Evolutionary conservation across 2,888 invertebrate genomes (phyloP), one percentile per base, ranked within the genome.

Genomic region (Asteroscopus sphinx): DNA sequence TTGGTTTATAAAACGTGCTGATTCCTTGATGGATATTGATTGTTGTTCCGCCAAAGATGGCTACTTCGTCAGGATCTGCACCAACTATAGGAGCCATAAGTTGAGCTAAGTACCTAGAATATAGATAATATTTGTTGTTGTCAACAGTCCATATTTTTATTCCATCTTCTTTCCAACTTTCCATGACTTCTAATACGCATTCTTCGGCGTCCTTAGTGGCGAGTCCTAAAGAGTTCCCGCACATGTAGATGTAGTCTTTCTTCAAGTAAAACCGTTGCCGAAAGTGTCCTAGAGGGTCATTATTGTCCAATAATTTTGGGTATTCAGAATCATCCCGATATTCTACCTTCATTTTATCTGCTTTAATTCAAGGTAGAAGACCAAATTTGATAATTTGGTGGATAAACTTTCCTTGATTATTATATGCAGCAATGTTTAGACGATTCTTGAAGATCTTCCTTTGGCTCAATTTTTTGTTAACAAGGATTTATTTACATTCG

Each of bases 151-250:
- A 93, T 12, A 93, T 83, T 40, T 87, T 85, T 0, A 93, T 80
- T 3, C 87, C 91, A 63, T 90, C 82, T 0, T 76, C 69, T 63
- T 91, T 93, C 93, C 93, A 93, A 30, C 72, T 76, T 6, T 86
- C 77, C 3, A 92, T 51, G 1, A 77, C 80, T 11, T 75, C 69
- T 7, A 83, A 28, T 0, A 87, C 64, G 3, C 76, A 65, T 42
- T 86, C 77, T 63, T 90, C 90, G 0, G 92, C 86, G 45, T 92
- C 91, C 58, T 81, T 89, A 0, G 89, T 89, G 3, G 89, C 87
- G 3, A 92, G 74, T 1, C 93, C 93, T n/a, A 93, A 60, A 0
- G 92, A 91, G 63, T 92, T 92, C 0, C 93, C 93, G 48, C 90
- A 90, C 84, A 93, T 81, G 73, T 93, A 92, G 16, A 90, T 88